These are phyloP conservation scores for Cephus pulcher DNA, from an alignment of 2,888 invertebrate genomes.

Conservation along the genomic window DNA sequence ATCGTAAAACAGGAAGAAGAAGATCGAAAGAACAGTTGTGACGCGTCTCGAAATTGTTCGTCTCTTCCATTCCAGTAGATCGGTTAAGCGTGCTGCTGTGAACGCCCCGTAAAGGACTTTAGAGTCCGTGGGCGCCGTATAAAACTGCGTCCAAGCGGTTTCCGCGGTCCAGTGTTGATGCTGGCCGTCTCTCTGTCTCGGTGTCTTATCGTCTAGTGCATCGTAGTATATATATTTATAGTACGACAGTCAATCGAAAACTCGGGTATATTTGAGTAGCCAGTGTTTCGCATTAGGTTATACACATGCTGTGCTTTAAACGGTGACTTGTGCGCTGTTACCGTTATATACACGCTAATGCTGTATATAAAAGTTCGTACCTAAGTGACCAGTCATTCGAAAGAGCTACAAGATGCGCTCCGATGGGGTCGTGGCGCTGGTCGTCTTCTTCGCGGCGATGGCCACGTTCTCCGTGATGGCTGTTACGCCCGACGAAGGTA, in stretches of 20 bases:
- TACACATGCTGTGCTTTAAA: background rate
- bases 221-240: background rate
- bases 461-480: constrained; percentile 42
- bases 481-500: constrained; percentile 52
- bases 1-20: background rate
- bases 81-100: constrained; percentile 2
- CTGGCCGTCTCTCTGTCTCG: constrained; percentile 11
- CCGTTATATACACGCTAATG: background rate
- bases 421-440: constrained; percentile 31
- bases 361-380: background rate
- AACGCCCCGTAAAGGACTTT: constrained; percentile 38
- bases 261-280: background rate
- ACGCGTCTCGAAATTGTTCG: constrained; percentile 9
- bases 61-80: constrained; percentile 17
- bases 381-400: background rate
- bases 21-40: background rate
- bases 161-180: constrained; percentile 54
- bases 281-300: background rate
- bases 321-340: background rate
- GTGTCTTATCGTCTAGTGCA: constrained; percentile 3
- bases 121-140: constrained; percentile 62
- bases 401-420: constrained; percentile 31
- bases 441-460: constrained; percentile 40
- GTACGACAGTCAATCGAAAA: background rate
- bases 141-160: constrained; percentile 55